Conservation (phyloP, 37 sponge, comb jelly and placozoan genomes). For the Cladorhizidae sp. region DNA sequence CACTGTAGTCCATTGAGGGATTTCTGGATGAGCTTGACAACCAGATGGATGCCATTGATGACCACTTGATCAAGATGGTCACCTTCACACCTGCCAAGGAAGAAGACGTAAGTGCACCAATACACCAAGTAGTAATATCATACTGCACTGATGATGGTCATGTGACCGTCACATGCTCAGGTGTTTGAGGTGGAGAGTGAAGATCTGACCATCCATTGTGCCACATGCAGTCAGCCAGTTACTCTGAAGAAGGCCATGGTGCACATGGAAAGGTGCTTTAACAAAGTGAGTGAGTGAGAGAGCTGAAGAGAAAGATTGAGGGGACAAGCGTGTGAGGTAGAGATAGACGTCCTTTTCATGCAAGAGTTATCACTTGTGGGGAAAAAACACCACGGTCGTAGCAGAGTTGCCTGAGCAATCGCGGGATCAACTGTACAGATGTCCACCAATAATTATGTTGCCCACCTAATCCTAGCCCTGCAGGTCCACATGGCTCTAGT, state of each 20-base stretch:
- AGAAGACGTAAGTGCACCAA: conserved; percentile 23
- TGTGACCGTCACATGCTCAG: not conserved
- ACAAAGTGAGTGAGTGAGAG: conserved; percentile 77
- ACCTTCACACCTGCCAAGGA: conserved; percentile 22
- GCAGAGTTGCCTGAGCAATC: no score
- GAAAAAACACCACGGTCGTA: no score
- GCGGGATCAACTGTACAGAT: no score
- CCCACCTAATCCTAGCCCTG: no score
- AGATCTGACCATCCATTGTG: conserved; percentile 90
- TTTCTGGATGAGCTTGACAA: conserved; percentile 44
- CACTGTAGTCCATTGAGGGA: conserved; percentile 40
- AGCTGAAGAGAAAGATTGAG: no score
- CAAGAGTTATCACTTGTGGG: no score
- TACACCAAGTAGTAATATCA: not conserved
- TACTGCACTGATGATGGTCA: not conserved
- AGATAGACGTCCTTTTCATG: no score
- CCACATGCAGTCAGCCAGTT: conserved; percentile 84
- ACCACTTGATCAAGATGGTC: conserved; percentile 19
- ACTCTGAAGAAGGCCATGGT: conserved; percentile 75
- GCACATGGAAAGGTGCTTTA: conserved; percentile 97
- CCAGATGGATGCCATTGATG: conserved; percentile 47
- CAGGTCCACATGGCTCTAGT: no score
- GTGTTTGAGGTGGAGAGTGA: conserved; percentile 58
- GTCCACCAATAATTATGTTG: no score
- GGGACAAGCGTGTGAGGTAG: no score